Conservation (phyloP, 2,888 invertebrate species). For the Dryadula phaetusa region DNA sequence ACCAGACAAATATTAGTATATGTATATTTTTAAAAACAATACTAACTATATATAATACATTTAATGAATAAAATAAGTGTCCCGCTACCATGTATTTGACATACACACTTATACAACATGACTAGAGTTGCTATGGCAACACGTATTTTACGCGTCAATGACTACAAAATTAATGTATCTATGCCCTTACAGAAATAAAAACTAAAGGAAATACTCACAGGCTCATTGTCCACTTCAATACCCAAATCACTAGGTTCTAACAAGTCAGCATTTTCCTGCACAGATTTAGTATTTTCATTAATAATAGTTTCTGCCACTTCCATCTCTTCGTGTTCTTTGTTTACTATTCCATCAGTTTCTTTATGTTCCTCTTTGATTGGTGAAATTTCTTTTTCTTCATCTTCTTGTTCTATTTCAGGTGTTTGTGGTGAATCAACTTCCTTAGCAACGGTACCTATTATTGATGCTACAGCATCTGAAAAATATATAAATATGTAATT, state of each 20-base stretch:
- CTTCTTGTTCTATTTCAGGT: background rate
- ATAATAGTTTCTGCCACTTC: constrained; percentile 19
- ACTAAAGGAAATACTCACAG: constrained; percentile 37
- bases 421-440: constrained; percentile 14
- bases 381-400: background rate
- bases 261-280: constrained; percentile 27
- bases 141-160: no score
- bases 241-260: constrained; percentile 40
- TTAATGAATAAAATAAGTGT: no score
- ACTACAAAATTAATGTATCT: no score
- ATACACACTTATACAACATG: no score
- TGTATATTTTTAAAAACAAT: no score
- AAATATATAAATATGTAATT: background rate
- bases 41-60: no score
- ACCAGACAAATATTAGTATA: no score
- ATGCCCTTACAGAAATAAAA: background rate
- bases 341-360: constrained; percentile 29
- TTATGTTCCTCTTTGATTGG: constrained; percentile 3
- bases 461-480: constrained; percentile 74
- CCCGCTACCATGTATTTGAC: no score
- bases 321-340: constrained; percentile 37
- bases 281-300: constrained; percentile 22
- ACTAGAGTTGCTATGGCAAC: no score
- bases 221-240: constrained; percentile 26
- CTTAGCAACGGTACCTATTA: constrained; percentile 64